Evolutionary conservation across 2,888 invertebrate species (phyloP).

Genomic region (Eupithecia subumbrata): DNA sequence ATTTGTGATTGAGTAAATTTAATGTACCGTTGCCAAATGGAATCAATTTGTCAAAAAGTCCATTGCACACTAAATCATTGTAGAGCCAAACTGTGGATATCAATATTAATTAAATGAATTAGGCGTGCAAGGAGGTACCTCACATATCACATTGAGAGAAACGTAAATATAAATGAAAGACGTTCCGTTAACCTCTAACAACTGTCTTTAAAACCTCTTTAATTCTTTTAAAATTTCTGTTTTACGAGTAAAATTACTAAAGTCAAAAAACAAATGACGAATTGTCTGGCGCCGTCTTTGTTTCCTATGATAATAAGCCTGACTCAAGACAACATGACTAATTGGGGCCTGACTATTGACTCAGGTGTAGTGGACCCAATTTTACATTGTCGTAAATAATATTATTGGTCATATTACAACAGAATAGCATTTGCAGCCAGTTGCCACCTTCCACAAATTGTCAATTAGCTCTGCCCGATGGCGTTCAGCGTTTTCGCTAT

Average conservation of each 20-base stretch:
- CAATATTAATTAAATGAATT: background rate
- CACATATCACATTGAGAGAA: background rate
- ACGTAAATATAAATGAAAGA: background rate
- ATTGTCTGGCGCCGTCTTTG: background rate
- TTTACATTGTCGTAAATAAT: background rate
- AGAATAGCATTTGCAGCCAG: background rate
- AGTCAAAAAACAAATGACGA: background rate
- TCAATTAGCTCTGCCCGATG: conserved; percentile 22
- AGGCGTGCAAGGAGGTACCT: background rate
- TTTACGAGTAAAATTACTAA: background rate
- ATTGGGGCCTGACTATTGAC: background rate
- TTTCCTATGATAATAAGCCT: background rate
- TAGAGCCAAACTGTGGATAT: background rate
- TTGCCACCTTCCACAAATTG: conserved; percentile 21
- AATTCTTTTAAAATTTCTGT: background rate
- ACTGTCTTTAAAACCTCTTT: background rate
- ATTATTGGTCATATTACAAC: conserved; percentile 1
- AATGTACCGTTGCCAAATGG: conserved; percentile 19
- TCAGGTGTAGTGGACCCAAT: background rate
- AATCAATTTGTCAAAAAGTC: conserved; percentile 27
- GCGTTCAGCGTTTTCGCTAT: conserved; percentile 15
- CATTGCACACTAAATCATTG: conserved; percentile 15
- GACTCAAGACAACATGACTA: background rate
- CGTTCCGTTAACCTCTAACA: background rate
- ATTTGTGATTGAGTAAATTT: conserved; percentile 15